Percentiles rank a stretch among this genome's conserved stretches.
Evolutionary conservation across 1,140 invertebrate species (phyloP).

Genomic region (Gonioctena quinquepunctata): DNA sequence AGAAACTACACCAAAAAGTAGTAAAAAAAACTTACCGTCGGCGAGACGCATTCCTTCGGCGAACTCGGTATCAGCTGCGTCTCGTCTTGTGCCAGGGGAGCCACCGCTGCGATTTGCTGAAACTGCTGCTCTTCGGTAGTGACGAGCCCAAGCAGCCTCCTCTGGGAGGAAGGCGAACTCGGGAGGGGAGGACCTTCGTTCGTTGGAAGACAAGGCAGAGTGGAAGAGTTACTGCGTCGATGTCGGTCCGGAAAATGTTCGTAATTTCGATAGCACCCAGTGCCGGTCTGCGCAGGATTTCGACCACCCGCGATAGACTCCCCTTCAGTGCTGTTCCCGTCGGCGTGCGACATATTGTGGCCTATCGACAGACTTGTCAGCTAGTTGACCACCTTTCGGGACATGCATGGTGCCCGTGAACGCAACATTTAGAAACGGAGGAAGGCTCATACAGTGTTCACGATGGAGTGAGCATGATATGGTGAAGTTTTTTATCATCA

Average conservation of each 20-base stretch:
- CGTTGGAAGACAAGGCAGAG: conserved; percentile 63
- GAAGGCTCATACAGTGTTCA: too few species aligned
- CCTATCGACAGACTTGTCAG: conserved; percentile 61
- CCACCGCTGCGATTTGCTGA: conserved; percentile 25
- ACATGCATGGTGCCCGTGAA: background rate
- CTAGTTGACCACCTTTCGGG: conserved; percentile 23
- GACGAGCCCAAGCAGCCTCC: conserved; percentile 56
- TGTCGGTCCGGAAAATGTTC: conserved; percentile 70
- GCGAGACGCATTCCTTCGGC: conserved; percentile 49
- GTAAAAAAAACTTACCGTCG: conserved; percentile 45
- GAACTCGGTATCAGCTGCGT: conserved; percentile 47
- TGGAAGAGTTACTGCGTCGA: conserved; percentile 65
- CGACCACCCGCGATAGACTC: conserved; percentile 67
- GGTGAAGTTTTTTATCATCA: too few species aligned
- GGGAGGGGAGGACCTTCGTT: conserved; percentile 56
- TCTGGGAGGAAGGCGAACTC: conserved; percentile 51
- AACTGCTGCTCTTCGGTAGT: conserved; percentile 30
- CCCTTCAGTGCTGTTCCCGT: conserved; percentile 83
- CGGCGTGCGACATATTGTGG: conserved; percentile 87
- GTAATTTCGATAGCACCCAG: conserved; percentile 84
- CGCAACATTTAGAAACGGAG: conserved; percentile 30
- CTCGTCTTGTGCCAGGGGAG: conserved; percentile 53
- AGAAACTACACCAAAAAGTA: too few species aligned
- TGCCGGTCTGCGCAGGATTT: conserved; percentile 72
- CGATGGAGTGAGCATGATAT: too few species aligned